Evolutionary conservation across 2,113 vertebrate genomes (phyloP), one percentile per base, ranked within the genome.

Genomic region (Callionymus lyra): DNA sequence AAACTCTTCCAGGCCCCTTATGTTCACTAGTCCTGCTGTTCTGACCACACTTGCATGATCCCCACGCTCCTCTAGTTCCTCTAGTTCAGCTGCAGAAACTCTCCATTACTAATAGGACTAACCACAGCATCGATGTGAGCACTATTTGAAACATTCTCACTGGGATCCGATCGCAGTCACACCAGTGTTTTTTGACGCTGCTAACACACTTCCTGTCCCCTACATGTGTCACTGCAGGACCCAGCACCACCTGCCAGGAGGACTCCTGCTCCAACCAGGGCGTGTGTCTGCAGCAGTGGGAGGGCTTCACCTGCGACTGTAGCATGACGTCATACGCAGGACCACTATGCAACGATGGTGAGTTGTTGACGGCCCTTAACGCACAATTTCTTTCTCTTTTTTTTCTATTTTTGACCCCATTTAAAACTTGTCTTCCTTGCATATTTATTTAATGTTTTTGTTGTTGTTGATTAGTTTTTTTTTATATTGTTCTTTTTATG

Each of bases 201-300:
- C 21, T 27, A 27, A 27, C 21, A 34, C 43, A 8, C 6, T 2
- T 15, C 21, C 15, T 12, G 6, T 15, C 34, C 32, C 46, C 38
- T 2, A 36, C 55, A 16, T 13, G 13, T 68, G 44, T 63, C 44
- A 49, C 62, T 14, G 48, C 76, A 99, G 95, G 95, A 46, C 95
- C 95, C 47, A 98, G 94, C 77, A 98, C 95, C 0, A 99, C 94
- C 0, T 99, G 95, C 70, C 94, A 99, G 65, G 95, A 99, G 62
- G 95, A 99, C 58, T 99, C 95, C 0, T 99, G 95, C 50, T 93
- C 93, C 31, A 99, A 99, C 73, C 94, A 95, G 71, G 95, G 95
- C 0, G 92, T 97, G 55, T 99, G 95, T 77, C 72, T 99, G n/a
- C 95, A 99, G 82, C 94, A 97, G 56, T 99, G 95, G 95, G 94